Base-by-base conservation (phyloP, 2,888 invertebrate genomes). In the Miltochrista miniata region DNA sequence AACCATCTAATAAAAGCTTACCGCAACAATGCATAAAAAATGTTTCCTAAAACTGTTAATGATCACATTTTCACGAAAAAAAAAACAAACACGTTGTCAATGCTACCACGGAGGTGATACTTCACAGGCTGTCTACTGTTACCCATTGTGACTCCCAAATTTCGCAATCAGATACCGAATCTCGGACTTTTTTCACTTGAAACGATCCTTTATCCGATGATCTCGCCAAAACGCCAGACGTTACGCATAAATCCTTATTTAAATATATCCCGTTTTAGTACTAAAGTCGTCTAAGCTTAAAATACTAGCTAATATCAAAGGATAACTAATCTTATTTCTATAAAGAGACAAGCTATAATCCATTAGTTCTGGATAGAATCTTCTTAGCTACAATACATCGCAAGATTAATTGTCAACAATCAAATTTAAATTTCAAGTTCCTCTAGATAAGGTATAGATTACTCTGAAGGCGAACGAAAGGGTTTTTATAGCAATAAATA, bases 401-500 rank as follows among this genome's bases (percentile, higher is more conserved):
- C 76, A 83, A 76, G 69, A 61, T 51, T 56, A 44, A 29, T 7
- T n/a, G 4, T 1, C 1, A 1, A 5, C 13, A 54, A 43, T 42
- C 8, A 0, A 71, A 72, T 58, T 62, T 60, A 13, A 18, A 54
- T 64, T 67, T 50, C 68, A 0, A 0, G 0, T 1, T 35, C 0
- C 0, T 0, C 0, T 4, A n/a, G n/a, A n/a, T 79, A 75, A 54
- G 51, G 77, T 73, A 58, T 35, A 54, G 40, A 60, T 57, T 79
- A 0, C 24, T 14, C 1, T 60, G 60, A 7, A 2, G 29, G 41
- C 24, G 13, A 49, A 56, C 61, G 57, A 73, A 83, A 83, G 81
- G 84, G 88, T 86, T 90, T 90, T 90, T 88, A 88, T 89, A 87
- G 88, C 79, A 85, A 90, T 91, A 91, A 90, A 91, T 91, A 91